phyloP scores from a whole-genome alignment of 2,888 invertebrate species.

The Troides helena region DNA sequence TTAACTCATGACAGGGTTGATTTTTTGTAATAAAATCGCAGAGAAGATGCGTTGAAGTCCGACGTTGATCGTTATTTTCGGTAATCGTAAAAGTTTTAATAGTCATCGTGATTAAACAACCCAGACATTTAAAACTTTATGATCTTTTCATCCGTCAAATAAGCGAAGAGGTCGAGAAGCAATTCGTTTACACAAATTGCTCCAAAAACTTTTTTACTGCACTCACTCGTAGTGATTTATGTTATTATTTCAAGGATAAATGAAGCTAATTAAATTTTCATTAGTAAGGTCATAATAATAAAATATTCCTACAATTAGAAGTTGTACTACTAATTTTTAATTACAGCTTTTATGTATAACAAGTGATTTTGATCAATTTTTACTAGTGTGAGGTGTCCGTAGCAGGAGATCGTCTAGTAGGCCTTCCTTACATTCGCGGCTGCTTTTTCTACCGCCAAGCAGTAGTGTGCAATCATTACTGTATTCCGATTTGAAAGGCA shows the following conservation, averaged over 20 bases:
- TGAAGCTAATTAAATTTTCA: neutral
- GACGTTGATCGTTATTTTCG: neutral
- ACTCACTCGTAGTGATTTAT: conserved; percentile 7
- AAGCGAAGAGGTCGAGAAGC: neutral
- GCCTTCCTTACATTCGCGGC: no score
- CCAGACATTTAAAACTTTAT: neutral
- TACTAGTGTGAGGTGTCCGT: no score
- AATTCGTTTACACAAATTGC: conserved; percentile 8
- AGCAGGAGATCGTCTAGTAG: no score
- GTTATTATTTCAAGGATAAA: neutral
- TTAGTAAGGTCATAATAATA: no score
- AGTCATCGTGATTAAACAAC: neutral
- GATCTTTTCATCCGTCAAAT: neutral
- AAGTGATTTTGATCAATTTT: no score
- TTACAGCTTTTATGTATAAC: no score
- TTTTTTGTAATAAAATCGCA: neutral
- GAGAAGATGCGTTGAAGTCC: neutral
- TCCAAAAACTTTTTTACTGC: conserved; percentile 10
- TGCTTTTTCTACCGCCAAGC: no score
- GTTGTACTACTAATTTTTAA: no score
- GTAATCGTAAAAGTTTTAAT: neutral
- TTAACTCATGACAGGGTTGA: neutral
- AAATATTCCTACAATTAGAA: no score
- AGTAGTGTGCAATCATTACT: no score
- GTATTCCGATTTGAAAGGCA: no score